Percentiles rank a stretch among this genome's conserved stretches.
Conservation (phyloP, 2,888 invertebrate genomes). For the Melanostoma mellinum region DNA sequence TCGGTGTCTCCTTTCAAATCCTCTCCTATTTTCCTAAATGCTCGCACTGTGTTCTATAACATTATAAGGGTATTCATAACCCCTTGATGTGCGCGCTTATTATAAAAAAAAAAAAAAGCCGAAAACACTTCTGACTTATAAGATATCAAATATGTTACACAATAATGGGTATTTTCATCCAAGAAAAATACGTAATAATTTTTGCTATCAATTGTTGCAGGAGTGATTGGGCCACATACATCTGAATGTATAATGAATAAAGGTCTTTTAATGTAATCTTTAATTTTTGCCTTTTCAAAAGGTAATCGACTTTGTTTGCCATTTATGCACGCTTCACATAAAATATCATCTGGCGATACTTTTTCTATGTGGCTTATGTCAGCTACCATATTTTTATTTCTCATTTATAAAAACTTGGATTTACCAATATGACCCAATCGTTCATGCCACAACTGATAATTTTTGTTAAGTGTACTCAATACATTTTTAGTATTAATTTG, state of each 20-base stretch:
- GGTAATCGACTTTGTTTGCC: conserved; percentile 78
- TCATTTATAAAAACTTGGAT: conserved; percentile 46
- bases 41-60: too few relatives aligned
- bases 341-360: conserved; percentile 51
- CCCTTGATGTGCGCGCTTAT: too few relatives aligned
- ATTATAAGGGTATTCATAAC: too few relatives aligned
- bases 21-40: too few relatives aligned
- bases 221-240: conserved; percentile 77
- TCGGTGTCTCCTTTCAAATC: too few relatives aligned
- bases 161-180: too few relatives aligned
- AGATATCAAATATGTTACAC: too few relatives aligned
- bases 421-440: conserved; percentile 51
- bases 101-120: too few relatives aligned
- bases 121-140: too few relatives aligned
- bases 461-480: conserved; percentile 26
- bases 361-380: conserved; percentile 38
- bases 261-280: conserved; percentile 74
- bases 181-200: too few relatives aligned
- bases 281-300: conserved; percentile 75
- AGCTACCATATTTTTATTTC: conserved; percentile 28
- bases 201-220: conserved; percentile 74
- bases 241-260: conserved; percentile 77
- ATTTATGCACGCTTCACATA: conserved; percentile 77
- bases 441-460: conserved; percentile 49
- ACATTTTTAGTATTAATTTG: conserved; percentile 21